Evolutionary conservation across 2,113 vertebrate genomes (phyloP).

Genomic region (Steatornis caripensis): DNA sequence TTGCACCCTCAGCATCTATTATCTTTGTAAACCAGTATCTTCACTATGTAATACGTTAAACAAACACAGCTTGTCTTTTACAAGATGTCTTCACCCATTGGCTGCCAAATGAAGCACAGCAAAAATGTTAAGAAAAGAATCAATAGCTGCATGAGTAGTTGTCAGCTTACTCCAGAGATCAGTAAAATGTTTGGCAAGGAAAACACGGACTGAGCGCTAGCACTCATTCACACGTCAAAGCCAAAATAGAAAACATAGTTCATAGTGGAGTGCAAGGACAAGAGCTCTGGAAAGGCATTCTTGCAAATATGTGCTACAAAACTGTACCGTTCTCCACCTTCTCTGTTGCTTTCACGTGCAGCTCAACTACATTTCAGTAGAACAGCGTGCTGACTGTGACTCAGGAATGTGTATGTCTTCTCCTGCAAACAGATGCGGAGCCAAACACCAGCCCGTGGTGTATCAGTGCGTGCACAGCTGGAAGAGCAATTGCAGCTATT

Average conservation of each 20-base stretch:
- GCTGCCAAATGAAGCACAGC: conserved; percentile 7
- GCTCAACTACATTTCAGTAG: conserved; percentile 17
- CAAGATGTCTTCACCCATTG: conserved; percentile 7
- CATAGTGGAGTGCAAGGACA: conserved; percentile 12
- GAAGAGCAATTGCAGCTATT: neutral
- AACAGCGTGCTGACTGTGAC: neutral
- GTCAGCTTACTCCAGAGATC: conserved; percentile 14
- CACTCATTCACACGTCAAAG: conserved; percentile 32
- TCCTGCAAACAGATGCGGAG: neutral
- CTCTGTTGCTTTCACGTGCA: neutral
- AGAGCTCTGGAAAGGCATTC: neutral
- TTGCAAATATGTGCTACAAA: conserved; percentile 35
- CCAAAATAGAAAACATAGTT: conserved; percentile 52
- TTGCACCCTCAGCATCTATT: neutral
- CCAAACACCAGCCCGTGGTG: neutral
- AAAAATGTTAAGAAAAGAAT: conserved; percentile 4
- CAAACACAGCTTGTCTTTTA: conserved; percentile 7
- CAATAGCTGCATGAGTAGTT: neutral
- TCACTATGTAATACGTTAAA: neutral
- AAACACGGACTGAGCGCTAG: neutral
- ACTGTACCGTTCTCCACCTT: neutral
- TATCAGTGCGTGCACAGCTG: neutral
- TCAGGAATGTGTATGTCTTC: neutral
- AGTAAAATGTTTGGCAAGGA: conserved; percentile 43
- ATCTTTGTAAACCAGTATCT: neutral